Evolutionary conservation across 2,113 vertebrate genomes (phyloP), one percentile per base, ranked within the genome.

Genomic region (Vireo altiloquus): DNA sequence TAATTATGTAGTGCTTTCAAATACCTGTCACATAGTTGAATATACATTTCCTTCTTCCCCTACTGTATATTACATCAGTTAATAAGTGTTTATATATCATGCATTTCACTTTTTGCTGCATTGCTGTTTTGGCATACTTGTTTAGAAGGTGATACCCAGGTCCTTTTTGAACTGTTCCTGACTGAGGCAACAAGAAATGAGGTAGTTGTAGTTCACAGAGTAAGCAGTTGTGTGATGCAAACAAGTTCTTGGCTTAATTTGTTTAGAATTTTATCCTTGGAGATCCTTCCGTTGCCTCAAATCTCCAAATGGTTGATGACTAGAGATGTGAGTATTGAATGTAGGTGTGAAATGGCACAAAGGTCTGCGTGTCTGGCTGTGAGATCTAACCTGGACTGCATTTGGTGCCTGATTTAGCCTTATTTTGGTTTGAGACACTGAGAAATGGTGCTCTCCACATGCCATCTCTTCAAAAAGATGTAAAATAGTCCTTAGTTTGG

Each of bases 1-100:
- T 94, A 97, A 97, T 97, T 95, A 95, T 81, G 82, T 85, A 75
- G 80, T 92, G 70, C 92, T 95, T 92, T 89, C 92, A 94, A 96
- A 96, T 96, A 95, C 89, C 93, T 96, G 89, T 96, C 94, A 92
- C 56, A 83, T 37, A 83, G 42, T 24, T 84, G 78, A 94, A 77
- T 63, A 80, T 90, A 72, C 30, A 65, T 87, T 96, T 97, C 86
- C 57, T 75, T 53, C 50, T 94, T 54, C 57, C 14, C 37, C 63
- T 86, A 35, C 47, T 86, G 50, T 76, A 92, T 21, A 25, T 47
- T 69, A 27, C 57, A 49, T 82, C 52, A 47, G 30, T 53, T 90
- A 95, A 80, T 54, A 82, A 33, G 33, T 56, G 74, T 89, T 86
- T 86, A 57, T 93, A 74, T 25, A 49, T 39, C 10, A 68, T 6